Percentiles rank a stretch among this genome's conserved stretches.
These are phyloP conservation scores for Gobionotothen gibberifrons DNA, from an alignment of 2,797 vertebrate genomes.

Conservation along the genomic window DNA sequence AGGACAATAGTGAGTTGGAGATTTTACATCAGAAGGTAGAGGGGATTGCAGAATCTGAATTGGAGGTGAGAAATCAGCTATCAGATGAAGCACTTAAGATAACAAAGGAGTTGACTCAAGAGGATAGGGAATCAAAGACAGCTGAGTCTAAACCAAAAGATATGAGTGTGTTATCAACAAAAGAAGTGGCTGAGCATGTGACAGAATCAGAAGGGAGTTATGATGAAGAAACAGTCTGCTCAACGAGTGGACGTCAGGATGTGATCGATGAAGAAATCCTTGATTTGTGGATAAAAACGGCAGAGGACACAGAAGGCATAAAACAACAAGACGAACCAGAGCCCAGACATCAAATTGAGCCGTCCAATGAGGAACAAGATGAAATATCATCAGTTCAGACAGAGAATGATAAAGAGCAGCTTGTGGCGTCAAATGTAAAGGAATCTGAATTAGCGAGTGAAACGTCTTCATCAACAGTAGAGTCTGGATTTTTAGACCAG, in stretches of 20 bases:
- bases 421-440: slow-evolving; percentile 17
- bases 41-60: slow-evolving; percentile 3
- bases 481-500: slow-evolving; percentile 50
- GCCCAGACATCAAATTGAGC: background rate
- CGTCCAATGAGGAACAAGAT: slow-evolving; percentile 4
- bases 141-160: slow-evolving; percentile 7
- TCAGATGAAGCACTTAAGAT: slow-evolving; percentile 14
- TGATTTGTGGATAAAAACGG: slow-evolving; percentile 62
- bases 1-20: slow-evolving; percentile 5
- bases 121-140: slow-evolving; percentile 3
- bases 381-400: slow-evolving; percentile 1
- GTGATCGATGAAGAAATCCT: slow-evolving; percentile 68
- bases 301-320: slow-evolving; percentile 22
- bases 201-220: slow-evolving; percentile 7
- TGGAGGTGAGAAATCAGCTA: slow-evolving; percentile 15
- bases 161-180: slow-evolving; percentile 6
- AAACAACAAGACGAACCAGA: slow-evolving; percentile 23
- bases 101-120: slow-evolving; percentile 11
- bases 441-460: slow-evolving; percentile 37
- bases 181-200: background rate
- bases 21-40: background rate
- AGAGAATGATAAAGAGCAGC: slow-evolving; percentile 23
- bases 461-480: slow-evolving; percentile 33
- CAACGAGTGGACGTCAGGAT: slow-evolving; percentile 12
- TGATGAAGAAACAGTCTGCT: slow-evolving; percentile 5